Evolutionary conservation across 2,888 invertebrate species (phyloP).

Genomic region (Chydorus sphaericus): DNA sequence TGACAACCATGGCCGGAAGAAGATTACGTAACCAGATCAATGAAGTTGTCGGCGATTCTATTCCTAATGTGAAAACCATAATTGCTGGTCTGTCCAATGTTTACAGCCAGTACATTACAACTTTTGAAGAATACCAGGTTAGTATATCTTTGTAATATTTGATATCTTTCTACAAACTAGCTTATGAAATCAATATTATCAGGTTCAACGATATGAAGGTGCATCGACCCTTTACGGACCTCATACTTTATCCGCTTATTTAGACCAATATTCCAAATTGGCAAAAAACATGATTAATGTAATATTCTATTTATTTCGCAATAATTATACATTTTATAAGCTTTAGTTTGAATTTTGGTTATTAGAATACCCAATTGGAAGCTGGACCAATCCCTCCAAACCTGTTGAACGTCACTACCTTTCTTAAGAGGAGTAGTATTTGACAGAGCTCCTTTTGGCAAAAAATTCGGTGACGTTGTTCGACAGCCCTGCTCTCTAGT

Average conservation of each 20-base stretch:
- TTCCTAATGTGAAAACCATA: conserved; percentile 44
- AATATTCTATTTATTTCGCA: conserved; percentile 12
- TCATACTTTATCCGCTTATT: conserved; percentile 68
- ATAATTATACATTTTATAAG: not conserved
- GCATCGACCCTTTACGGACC: conserved; percentile 88
- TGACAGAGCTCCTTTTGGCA: conserved; percentile 57
- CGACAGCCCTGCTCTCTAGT: conserved; percentile 48
- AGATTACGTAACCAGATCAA: conserved; percentile 39
- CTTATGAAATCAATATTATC: conserved; percentile 19
- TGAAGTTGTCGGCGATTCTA: conserved; percentile 27
- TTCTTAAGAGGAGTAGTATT: conserved; percentile 62
- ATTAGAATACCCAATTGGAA: conserved; percentile 24
- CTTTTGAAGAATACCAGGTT: conserved; percentile 83
- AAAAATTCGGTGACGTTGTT: conserved; percentile 57
- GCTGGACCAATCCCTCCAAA: conserved; percentile 53
- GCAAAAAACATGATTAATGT: conserved; percentile 48
- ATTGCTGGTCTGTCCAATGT: conserved; percentile 76
- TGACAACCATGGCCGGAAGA: conserved; percentile 89
- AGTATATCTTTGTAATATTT: not conserved
- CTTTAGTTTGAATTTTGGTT: conserved; percentile 34
- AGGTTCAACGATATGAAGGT: conserved; percentile 86
- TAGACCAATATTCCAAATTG: conserved; percentile 55
- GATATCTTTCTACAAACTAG: conserved; percentile 7
- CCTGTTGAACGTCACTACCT: conserved; percentile 52
- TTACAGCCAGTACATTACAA: conserved; percentile 78